Percentiles rank a stretch among this genome's conserved stretches.
phyloP scores from a whole-genome alignment of 1,140 invertebrate genomes.

The Cotesia vestalis region DNA sequence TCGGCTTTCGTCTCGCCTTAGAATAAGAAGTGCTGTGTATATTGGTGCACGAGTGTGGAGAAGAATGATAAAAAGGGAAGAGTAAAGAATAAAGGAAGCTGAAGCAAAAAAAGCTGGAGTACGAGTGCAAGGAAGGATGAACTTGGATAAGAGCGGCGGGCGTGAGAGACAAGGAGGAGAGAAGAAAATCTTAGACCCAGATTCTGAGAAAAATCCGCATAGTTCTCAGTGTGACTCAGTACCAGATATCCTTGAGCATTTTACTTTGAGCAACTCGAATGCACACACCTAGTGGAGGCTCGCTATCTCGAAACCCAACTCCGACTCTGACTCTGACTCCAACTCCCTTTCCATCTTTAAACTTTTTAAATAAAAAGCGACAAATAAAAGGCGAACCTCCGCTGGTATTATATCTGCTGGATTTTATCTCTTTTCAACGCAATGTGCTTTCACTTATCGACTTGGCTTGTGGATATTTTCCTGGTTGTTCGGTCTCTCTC shows the following conservation, averaged over 20 bases:
- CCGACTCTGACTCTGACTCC: slow-evolving; percentile 2
- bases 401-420: not conserved
- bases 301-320: slow-evolving; percentile 25
- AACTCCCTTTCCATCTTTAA: slow-evolving; percentile 21
- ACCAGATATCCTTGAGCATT: slow-evolving; percentile 55
- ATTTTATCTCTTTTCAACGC: slow-evolving; percentile 1
- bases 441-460: slow-evolving; percentile 8
- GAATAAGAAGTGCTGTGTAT: slow-evolving; percentile 5
- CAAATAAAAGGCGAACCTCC: not conserved
- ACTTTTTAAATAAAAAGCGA: not conserved
- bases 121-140: slow-evolving; percentile 28
- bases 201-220: slow-evolving; percentile 49
- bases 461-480: not conserved
- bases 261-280: slow-evolving; percentile 41
- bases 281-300: slow-evolving; percentile 22
- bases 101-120: slow-evolving; percentile 10
- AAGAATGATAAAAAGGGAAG: slow-evolving; percentile 22
- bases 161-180: not conserved
- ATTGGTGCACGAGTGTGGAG: slow-evolving; percentile 1
- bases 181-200: slow-evolving; percentile 38
- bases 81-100: slow-evolving; percentile 3
- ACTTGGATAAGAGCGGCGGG: slow-evolving; percentile 6
- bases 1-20: slow-evolving; percentile 35
- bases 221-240: slow-evolving; percentile 48
- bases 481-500: not conserved